A percentile compares a stretch with the other conserved stretches of the same genome.
Evolutionary conservation across 1,140 invertebrate genomes (phyloP).

Genomic region (Popillia japonica): DNA sequence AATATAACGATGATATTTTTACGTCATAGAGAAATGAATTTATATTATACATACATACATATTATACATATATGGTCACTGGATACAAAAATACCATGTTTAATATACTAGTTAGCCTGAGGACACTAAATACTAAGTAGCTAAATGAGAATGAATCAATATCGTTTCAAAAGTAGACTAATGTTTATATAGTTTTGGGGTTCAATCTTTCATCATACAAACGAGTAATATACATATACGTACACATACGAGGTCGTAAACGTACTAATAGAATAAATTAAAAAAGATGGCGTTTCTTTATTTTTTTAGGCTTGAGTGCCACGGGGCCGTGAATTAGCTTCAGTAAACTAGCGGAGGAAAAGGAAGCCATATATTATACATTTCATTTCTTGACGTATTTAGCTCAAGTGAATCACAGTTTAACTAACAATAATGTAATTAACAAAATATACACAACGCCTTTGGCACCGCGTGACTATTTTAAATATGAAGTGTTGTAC

Average conservation of each 20-base stretch:
- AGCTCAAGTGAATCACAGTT: slow-evolving; percentile 26
- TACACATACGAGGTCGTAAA: neutral
- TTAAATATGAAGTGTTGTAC: neutral
- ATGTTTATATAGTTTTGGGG: neutral
- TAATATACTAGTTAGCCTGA: neutral
- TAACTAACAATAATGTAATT: slow-evolving; percentile 26
- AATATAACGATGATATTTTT: neutral
- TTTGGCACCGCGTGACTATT: neutral
- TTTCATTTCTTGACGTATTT: slow-evolving; percentile 33
- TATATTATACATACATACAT: neutral
- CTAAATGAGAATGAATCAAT: neutral
- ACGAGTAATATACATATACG: neutral
- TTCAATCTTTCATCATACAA: neutral
- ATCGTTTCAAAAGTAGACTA: neutral
- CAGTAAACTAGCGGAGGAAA: neutral
- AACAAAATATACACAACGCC: slow-evolving; percentile 22
- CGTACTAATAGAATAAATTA: slow-evolving; percentile 18
- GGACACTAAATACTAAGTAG: neutral
- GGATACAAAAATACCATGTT: too few species aligned
- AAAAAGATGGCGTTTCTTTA: slow-evolving; percentile 24
- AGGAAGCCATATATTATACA: slow-evolving; percentile 30
- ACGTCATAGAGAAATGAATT: neutral
- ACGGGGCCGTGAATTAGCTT: slow-evolving; percentile 6
- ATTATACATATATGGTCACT: too few species aligned
- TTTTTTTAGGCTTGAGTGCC: slow-evolving; percentile 20